These are phyloP conservation scores for Homarus americanus DNA, from an alignment of 1,140 invertebrate species.

Conservation along the genomic window DNA sequence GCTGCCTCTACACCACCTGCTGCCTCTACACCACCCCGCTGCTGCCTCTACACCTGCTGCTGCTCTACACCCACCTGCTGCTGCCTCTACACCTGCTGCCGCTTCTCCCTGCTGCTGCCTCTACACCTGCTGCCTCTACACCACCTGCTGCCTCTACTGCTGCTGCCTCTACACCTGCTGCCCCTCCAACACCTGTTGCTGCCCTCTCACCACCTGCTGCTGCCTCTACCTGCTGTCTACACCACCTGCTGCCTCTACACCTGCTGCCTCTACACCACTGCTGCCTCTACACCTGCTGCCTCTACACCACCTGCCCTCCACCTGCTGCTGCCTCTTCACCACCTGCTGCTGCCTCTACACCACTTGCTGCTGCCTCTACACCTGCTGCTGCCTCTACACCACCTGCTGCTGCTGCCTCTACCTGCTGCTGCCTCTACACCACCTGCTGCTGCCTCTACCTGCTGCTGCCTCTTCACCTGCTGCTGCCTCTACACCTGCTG, in stretches of 20 bases:
- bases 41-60: neutral
- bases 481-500: neutral
- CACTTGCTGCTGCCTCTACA: too few relatives aligned
- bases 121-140: neutral
- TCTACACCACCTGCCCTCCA: too few relatives aligned
- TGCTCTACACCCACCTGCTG: neutral
- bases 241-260: too few relatives aligned
- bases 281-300: too few relatives aligned
- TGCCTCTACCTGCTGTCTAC: too few relatives aligned
- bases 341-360: neutral
- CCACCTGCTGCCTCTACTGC: neutral
- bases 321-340: too few relatives aligned
- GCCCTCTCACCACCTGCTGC: too few relatives aligned
- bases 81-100: neutral
- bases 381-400: neutral
- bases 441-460: neutral
- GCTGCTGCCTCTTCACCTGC: neutral
- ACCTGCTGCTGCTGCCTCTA: neutral
- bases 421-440: neutral
- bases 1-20: neutral
- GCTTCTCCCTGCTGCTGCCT: neutral
- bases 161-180: neutral
- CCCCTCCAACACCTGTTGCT: too few relatives aligned
- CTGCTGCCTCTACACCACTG: neutral
- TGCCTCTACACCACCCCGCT: neutral